Percentiles rank a stretch among this genome's conserved stretches.
Evolutionary conservation across 2,888 invertebrate species (phyloP).

Genomic region (Bugula neritina): DNA sequence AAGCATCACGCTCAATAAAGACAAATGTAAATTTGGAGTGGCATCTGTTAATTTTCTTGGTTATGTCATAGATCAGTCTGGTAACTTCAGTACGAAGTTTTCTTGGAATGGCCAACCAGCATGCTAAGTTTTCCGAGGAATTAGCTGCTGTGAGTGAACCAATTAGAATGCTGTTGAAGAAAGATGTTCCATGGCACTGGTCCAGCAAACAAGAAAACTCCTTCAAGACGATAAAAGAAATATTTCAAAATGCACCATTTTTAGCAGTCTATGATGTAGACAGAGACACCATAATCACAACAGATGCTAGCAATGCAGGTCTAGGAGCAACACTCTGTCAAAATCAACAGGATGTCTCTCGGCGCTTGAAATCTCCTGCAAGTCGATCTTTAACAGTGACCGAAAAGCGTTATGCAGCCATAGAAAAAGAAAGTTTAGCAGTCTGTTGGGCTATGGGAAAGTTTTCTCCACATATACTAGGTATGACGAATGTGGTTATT

Average conservation of each 20-base stretch:
- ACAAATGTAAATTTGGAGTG: neutral
- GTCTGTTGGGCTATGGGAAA: conserved; percentile 33
- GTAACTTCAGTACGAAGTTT: conserved; percentile 30
- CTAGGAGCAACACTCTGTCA: conserved; percentile 31
- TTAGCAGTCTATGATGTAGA: conserved; percentile 30
- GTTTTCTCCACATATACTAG: conserved; percentile 35
- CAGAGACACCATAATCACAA: conserved; percentile 25
- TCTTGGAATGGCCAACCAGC: conserved; percentile 30
- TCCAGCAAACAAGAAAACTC: conserved; percentile 27
- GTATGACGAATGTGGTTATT: conserved; percentile 30
- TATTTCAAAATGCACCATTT: neutral
- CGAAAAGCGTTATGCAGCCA: conserved; percentile 34
- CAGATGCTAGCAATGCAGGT: conserved; percentile 29
- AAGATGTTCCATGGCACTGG: conserved; percentile 31
- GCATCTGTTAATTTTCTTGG: conserved; percentile 1
- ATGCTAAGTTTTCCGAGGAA: conserved; percentile 30
- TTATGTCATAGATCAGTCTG: neutral
- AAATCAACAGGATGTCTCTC: conserved; percentile 20
- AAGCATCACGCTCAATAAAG: neutral
- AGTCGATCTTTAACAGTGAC: conserved; percentile 34
- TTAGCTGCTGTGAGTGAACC: conserved; percentile 27
- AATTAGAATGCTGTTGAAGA: conserved; percentile 29
- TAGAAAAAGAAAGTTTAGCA: conserved; percentile 34
- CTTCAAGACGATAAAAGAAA: conserved; percentile 27
- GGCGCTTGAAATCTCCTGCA: conserved; percentile 33